phyloP scores from a whole-genome alignment of 2,888 invertebrate genomes.

The Epirrhoe tristata region DNA sequence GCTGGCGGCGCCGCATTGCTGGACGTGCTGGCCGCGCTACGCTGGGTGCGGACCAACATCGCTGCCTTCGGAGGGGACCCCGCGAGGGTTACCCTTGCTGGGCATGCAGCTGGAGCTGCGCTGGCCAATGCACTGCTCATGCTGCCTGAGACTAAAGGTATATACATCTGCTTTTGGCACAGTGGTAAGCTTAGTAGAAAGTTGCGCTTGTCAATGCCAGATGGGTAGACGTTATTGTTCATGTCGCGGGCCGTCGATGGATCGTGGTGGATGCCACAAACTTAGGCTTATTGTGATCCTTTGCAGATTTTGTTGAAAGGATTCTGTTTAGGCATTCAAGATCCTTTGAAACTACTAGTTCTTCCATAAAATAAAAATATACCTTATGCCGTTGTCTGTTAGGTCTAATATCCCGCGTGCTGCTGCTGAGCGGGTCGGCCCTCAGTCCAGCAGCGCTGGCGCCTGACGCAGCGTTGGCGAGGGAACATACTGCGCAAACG shows the following conservation, averaged over 20 bases:
- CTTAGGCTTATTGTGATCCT: no score
- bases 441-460: slow-evolving; percentile 91
- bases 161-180: neutral
- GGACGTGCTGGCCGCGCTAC: slow-evolving; percentile 93
- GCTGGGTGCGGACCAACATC: slow-evolving; percentile 93
- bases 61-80: slow-evolving; percentile 96
- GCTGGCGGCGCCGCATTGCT: slow-evolving; percentile 84
- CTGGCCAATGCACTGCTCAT: slow-evolving; percentile 93
- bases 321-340: no score
- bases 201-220: no score
- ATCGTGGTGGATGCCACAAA: no score
- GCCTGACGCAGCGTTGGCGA: slow-evolving; percentile 88
- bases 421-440: slow-evolving; percentile 92
- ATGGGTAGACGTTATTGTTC: no score
- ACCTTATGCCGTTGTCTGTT: neutral
- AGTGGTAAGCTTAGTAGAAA: no score
- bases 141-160: slow-evolving; percentile 90
- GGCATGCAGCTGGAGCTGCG: slow-evolving; percentile 95
- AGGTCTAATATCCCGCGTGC: slow-evolving; percentile 91
- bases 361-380: neutral
- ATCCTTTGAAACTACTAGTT: neutral
- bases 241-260: no score
- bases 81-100: slow-evolving; percentile 91
- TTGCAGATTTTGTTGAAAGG: no score
- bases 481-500: slow-evolving; percentile 86